phyloP scores from a whole-genome alignment of 2,113 vertebrate species.

The Machaerirhynchus nigripectus region DNA sequence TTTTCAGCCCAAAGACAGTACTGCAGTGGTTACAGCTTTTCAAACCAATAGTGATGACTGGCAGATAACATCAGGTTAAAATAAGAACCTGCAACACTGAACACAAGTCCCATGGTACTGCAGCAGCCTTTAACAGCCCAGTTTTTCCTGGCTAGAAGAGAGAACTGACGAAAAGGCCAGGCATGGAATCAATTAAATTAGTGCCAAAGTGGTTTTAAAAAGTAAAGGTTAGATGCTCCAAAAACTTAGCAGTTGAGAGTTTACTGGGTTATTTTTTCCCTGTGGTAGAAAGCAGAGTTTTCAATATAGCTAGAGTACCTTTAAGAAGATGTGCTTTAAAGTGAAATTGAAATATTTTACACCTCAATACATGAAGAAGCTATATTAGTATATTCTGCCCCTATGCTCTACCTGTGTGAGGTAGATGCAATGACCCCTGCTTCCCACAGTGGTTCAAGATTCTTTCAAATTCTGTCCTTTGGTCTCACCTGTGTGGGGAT shows the following conservation, averaged over 20 bases:
- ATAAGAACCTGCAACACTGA: conserved; percentile 35
- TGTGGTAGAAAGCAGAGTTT: not conserved
- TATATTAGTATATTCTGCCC: not conserved
- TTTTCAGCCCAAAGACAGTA: conserved; percentile 4
- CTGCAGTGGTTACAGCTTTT: not conserved
- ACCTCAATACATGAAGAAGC: not conserved
- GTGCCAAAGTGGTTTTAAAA: conserved; percentile 37
- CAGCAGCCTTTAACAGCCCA: conserved; percentile 41
- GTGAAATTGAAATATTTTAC: not conserved
- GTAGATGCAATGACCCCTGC: not conserved
- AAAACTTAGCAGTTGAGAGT: conserved; percentile 20
- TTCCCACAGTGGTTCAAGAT: not conserved
- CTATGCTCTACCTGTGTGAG: rapidly evolving
- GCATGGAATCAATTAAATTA: conserved; percentile 50
- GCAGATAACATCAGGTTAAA: conserved; percentile 36
- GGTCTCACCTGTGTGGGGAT: not conserved
- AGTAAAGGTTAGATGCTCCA: conserved; percentile 23
- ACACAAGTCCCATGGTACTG: conserved; percentile 25
- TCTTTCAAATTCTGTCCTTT: not conserved
- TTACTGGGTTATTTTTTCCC: conserved; percentile 12
- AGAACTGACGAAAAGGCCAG: conserved; percentile 47
- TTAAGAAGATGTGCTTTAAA: not conserved
- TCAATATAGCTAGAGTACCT: not conserved
- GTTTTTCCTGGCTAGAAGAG: conserved; percentile 13
- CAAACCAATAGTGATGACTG: not conserved